These are phyloP conservation scores for Corbicula japonica DNA, from an alignment of 2,888 invertebrate genomes.

Conservation along the genomic window DNA sequence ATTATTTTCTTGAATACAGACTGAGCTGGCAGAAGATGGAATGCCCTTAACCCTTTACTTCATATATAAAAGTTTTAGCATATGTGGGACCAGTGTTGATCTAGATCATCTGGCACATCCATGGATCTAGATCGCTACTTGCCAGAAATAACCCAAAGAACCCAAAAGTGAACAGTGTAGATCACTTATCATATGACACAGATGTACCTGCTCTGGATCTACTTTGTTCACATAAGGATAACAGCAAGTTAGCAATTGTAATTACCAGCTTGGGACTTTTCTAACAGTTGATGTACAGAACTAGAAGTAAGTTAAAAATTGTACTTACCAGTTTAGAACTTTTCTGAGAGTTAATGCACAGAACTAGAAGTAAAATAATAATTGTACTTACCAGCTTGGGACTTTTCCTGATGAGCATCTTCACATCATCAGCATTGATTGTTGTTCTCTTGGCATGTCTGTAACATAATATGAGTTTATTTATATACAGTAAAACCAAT, in stretches of 20 bases:
- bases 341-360: background rate
- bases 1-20: too few species aligned
- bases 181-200: too few species aligned
- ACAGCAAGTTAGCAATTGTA: background rate
- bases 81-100: too few species aligned
- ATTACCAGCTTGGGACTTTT: background rate
- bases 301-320: background rate
- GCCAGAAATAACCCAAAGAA: too few species aligned
- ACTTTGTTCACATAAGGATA: background rate
- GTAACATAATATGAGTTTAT: constrained; percentile 74
- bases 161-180: too few species aligned
- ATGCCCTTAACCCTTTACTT: too few species aligned
- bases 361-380: background rate
- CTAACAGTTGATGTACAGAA: background rate
- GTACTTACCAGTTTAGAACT: background rate
- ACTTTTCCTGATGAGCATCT: constrained; percentile 89
- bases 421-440: constrained; percentile 90
- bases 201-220: background rate
- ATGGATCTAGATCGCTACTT: too few species aligned
- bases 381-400: constrained; percentile 88
- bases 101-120: too few species aligned
- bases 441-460: constrained; percentile 90
- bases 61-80: too few species aligned
- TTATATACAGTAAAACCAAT: background rate
- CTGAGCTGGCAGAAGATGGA: too few species aligned